Conservation (phyloP, 2,888 invertebrate species). For the Andrena camellia region DNA sequence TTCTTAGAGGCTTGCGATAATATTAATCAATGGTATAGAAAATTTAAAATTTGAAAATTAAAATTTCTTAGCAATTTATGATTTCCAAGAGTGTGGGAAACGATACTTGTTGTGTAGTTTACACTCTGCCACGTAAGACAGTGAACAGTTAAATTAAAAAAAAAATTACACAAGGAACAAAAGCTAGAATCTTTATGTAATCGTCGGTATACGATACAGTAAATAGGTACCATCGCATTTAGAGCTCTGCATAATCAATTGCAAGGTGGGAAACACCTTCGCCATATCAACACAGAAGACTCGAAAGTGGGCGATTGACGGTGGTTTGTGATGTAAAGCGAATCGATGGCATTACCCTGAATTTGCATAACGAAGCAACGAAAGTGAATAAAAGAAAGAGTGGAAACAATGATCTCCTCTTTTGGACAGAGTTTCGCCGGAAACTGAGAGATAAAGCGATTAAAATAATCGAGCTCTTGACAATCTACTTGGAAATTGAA, state of each 20-base stretch:
- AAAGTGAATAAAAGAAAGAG: constrained; percentile 18
- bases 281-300: neutral
- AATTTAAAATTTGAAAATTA: too few species aligned
- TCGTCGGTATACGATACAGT: too few species aligned
- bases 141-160: too few species aligned
- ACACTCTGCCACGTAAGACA: too few species aligned
- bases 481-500: constrained; percentile 9
- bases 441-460: neutral
- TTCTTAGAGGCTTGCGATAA: too few species aligned
- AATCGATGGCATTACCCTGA: neutral
- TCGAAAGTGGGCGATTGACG: neutral
- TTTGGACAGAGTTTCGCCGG: neutral
- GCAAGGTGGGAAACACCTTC: neutral
- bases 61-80: too few species aligned
- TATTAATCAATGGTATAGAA: too few species aligned
- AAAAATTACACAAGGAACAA: too few species aligned
- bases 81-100: too few species aligned
- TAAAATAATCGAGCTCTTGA: neutral
- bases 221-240: too few species aligned
- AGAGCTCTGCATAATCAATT: neutral
- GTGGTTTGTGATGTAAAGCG: neutral
- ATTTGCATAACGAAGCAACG: neutral
- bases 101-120: too few species aligned
- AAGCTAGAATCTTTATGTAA: too few species aligned
- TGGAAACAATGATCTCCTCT: neutral